phyloP scores from a whole-genome alignment of 1,140 invertebrate species.

The Anoplolepis gracilipes region DNA sequence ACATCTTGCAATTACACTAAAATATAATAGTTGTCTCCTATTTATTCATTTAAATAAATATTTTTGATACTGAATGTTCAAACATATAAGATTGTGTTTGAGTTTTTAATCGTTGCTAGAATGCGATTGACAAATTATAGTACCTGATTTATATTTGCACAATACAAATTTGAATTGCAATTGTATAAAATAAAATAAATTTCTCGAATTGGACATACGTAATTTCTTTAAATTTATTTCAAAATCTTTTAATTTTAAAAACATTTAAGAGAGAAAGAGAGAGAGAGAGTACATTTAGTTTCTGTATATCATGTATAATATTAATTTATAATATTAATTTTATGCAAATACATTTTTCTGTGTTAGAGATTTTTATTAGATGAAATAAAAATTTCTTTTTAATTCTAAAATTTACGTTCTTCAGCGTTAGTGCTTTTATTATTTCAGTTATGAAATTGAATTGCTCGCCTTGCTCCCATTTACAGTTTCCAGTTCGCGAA shows the following conservation, averaged over 20 bases:
- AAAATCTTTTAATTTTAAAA: not conserved
- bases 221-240: not conserved
- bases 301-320: not conserved
- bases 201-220: not conserved
- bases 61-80: not conserved
- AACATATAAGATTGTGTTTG: not conserved
- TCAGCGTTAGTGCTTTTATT: not conserved
- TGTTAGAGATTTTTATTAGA: not conserved
- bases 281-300: not conserved
- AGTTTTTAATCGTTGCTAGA: not conserved
- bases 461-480: conserved; percentile 26
- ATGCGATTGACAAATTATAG: not conserved
- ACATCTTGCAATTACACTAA: not conserved
- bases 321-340: not conserved
- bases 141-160: not conserved
- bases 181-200: conserved; percentile 3
- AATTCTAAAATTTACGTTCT: not conserved
- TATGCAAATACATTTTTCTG: not conserved
- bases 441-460: conserved; percentile 3
- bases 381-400: not conserved
- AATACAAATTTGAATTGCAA: not conserved
- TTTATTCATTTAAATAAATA: not conserved
- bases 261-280: not conserved
- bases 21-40: not conserved
- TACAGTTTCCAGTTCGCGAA: not conserved